Evolutionary conservation across 30 jellyfish, hydroid and myxozoan species (phyloP).

Genomic region (Chrysaora quinquecirrha): DNA sequence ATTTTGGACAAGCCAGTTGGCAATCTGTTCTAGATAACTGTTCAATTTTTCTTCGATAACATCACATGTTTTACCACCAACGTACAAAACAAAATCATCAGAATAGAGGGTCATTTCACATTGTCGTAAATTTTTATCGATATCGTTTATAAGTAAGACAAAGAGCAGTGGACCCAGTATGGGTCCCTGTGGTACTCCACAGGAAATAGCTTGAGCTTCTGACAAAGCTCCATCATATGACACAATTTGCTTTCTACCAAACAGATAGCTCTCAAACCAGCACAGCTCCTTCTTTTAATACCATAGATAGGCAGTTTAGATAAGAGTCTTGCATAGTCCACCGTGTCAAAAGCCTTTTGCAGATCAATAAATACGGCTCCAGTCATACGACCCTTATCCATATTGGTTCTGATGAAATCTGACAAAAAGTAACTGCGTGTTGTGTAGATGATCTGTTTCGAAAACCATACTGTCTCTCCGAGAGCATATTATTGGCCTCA

Average conservation of each 20-base stretch:
- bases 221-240: slow-evolving; percentile 33
- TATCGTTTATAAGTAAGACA: slow-evolving; percentile 19
- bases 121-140: slow-evolving; percentile 7
- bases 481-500: slow-evolving; percentile 31
- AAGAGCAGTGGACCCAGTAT: slow-evolving; percentile 50
- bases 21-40: background rate
- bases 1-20: slow-evolving; percentile 20
- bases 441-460: slow-evolving; percentile 48
- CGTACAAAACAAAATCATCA: slow-evolving; percentile 22
- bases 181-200: too few species aligned
- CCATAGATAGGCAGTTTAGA: slow-evolving; percentile 33
- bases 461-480: slow-evolving; percentile 58
- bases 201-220: slow-evolving; percentile 10
- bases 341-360: slow-evolving; percentile 35
- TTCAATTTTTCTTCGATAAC: slow-evolving; percentile 4
- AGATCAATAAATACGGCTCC: slow-evolving; percentile 60
- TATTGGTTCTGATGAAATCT: slow-evolving; percentile 43
- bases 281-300: slow-evolving; percentile 40
- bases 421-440: too few species aligned
- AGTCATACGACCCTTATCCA: slow-evolving; percentile 50
- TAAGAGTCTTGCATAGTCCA: slow-evolving; percentile 48
- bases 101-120: slow-evolving; percentile 25
- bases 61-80: slow-evolving; percentile 3
- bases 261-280: slow-evolving; percentile 68
- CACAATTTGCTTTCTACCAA: slow-evolving; percentile 32